phyloP scores from a whole-genome alignment of 2,888 invertebrate genomes.

The Rhyacophila evoluta region DNA sequence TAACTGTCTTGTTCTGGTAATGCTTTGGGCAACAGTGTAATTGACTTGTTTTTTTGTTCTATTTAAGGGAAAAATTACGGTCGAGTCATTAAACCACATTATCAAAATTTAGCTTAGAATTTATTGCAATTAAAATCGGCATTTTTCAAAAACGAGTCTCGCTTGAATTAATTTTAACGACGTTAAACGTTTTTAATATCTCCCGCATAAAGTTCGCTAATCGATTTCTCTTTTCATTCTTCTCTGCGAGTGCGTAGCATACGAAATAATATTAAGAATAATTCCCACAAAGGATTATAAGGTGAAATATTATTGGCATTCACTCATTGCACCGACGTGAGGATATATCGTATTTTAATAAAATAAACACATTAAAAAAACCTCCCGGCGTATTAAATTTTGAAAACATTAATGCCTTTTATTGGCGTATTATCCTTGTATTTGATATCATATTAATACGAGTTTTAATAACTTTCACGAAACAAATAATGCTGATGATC shows the following conservation, averaged over 20 bases:
- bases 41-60: no score
- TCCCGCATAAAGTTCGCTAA: not conserved
- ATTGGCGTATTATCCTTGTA: conserved; percentile 20
- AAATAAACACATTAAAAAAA: not conserved
- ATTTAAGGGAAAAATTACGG: no score
- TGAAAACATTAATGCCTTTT: not conserved
- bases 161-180: conserved; percentile 35
- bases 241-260: not conserved
- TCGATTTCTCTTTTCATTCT: conserved; percentile 1
- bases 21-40: no score
- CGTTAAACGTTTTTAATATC: conserved; percentile 36
- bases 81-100: no score
- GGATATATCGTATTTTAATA: not conserved
- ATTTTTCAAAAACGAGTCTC: not conserved
- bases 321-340: not conserved
- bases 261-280: not conserved
- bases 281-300: not conserved
- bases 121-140: not conserved
- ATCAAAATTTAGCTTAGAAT: not conserved
- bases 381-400: not conserved
- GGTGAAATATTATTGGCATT: not conserved
- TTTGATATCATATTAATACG: not conserved
- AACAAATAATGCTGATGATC: not conserved
- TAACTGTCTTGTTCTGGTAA: no score
- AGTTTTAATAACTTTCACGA: conserved; percentile 8